A percentile compares a stretch with the other conserved stretches of the same genome.
Conservation (phyloP, 2,113 vertebrate genomes). For the Colius striatus region DNA sequence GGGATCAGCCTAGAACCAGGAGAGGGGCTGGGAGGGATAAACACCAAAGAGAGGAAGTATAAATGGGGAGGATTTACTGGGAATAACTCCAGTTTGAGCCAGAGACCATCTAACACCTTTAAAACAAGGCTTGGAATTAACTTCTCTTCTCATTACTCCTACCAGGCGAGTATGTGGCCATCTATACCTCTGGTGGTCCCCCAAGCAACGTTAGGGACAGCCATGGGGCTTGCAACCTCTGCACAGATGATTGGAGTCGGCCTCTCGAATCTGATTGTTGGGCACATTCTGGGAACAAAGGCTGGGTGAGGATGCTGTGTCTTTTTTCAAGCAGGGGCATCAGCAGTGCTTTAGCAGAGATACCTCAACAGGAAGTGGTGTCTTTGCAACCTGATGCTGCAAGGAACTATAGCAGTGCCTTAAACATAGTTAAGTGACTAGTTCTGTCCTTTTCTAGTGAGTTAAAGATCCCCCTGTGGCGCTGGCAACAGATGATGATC, state of each 20-base stretch:
- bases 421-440: neutral
- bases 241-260: conserved; percentile 84
- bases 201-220: conserved; percentile 82
- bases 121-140: neutral
- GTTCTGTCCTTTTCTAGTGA: conserved; percentile 60
- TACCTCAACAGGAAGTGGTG: neutral
- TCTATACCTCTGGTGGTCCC: conserved; percentile 84
- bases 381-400: neutral
- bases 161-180: conserved; percentile 85
- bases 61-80: neutral
- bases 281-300: conserved; percentile 81
- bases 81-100: neutral
- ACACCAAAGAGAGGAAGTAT: neutral
- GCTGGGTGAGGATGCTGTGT: conserved; percentile 67
- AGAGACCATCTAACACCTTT: neutral
- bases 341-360: neutral
- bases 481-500: conserved; percentile 85
- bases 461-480: conserved; percentile 81
- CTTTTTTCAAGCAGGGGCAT: neutral
- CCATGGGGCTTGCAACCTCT: conserved; percentile 83
- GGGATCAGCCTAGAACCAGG: neutral
- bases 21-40: neutral
- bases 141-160: neutral
- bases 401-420: neutral
- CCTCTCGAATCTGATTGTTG: conserved; percentile 82